Evolutionary conservation across 2,888 invertebrate genomes (phyloP).

Genomic region (Salticus scenicus): DNA sequence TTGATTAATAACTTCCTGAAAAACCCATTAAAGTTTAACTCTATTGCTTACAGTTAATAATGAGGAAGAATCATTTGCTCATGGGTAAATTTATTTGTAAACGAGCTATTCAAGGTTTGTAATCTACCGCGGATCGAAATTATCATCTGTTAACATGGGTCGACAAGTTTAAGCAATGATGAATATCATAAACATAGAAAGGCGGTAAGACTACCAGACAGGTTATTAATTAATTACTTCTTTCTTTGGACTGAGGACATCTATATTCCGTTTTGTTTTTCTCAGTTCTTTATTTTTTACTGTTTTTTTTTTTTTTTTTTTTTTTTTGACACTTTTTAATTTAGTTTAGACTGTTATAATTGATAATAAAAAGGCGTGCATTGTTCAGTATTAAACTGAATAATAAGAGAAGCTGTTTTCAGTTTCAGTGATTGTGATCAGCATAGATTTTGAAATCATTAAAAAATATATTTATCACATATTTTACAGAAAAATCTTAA

Average conservation of each 20-base stretch:
- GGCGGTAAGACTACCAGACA: neutral
- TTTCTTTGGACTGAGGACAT: neutral
- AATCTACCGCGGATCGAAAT: neutral
- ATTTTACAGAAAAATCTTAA: too few relatives aligned
- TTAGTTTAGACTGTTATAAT: too few relatives aligned
- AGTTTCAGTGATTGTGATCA: too few relatives aligned
- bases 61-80: neutral
- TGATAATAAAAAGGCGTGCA: too few relatives aligned
- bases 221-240: neutral
- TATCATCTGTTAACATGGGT: neutral
- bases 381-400: too few relatives aligned
- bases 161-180: neutral
- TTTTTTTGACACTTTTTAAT: too few relatives aligned
- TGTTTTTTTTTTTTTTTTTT: too few relatives aligned
- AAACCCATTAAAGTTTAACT: constrained; percentile 14
- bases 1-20: constrained; percentile 26
- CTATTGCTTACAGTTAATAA: neutral
- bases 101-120: neutral
- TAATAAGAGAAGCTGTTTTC: too few relatives aligned
- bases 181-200: too few relatives aligned
- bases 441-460: too few relatives aligned
- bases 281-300: too few relatives aligned
- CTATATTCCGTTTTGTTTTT: neutral
- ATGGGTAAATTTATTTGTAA: neutral
- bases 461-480: too few relatives aligned